phyloP scores from a whole-genome alignment of 2,888 invertebrate species.

The Molanna angustata region DNA sequence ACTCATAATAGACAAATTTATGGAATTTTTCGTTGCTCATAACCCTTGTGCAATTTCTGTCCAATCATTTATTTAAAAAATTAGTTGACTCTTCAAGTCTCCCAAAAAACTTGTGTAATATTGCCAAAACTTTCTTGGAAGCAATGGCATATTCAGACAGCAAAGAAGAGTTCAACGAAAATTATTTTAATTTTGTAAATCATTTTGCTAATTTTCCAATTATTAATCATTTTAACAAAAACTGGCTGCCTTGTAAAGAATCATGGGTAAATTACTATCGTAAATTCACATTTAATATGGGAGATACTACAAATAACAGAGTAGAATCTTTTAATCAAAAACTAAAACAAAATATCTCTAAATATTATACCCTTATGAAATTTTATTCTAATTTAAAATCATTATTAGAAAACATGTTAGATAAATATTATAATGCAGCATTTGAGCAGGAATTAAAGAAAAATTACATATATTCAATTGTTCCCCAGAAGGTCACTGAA shows the following conservation, averaged over 20 bases:
- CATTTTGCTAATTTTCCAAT: background rate
- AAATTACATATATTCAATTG: background rate
- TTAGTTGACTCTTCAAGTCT: background rate
- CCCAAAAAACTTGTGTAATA: background rate
- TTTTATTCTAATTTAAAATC: conserved; percentile 7
- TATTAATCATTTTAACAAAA: background rate
- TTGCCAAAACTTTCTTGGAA: background rate
- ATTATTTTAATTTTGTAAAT: background rate
- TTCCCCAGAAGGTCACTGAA: background rate
- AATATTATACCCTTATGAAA: background rate
- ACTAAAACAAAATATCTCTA: background rate
- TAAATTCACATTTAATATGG: conserved; percentile 2
- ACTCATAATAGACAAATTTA: background rate
- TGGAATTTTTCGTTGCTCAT: conserved; percentile 1
- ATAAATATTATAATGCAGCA: background rate
- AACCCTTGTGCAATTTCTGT: conserved; percentile 1
- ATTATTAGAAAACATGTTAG: background rate
- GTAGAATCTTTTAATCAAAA: conserved; percentile 7
- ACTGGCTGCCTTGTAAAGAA: conserved; percentile 6
- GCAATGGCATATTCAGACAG: conserved; percentile 1
- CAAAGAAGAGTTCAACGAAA: background rate
- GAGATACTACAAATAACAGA: conserved; percentile 8
- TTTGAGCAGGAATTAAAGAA: background rate
- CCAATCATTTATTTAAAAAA: conserved; percentile 1
- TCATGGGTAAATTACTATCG: conserved; percentile 3